Percentiles rank a stretch among this genome's conserved stretches.
These are phyloP conservation scores for Scytalopus superciliaris DNA, from an alignment of 2,113 vertebrate species.

Conservation along the genomic window DNA sequence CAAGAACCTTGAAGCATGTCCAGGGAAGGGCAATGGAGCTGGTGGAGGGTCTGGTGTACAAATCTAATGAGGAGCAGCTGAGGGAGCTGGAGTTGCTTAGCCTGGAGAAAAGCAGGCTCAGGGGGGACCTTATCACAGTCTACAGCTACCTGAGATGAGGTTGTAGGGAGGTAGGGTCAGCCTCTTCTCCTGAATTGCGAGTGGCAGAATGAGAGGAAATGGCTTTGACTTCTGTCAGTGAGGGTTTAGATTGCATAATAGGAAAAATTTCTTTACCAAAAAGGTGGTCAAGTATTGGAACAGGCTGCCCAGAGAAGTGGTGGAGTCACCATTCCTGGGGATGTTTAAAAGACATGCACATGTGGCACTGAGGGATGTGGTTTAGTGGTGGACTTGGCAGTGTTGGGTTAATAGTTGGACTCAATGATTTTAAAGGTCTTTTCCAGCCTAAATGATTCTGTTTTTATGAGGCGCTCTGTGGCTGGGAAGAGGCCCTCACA, in stretches of 20 bases:
- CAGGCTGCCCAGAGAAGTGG: neutral
- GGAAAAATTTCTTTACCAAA: neutral
- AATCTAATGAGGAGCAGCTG: neutral
- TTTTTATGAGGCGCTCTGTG: neutral
- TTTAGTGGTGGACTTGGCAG: neutral
- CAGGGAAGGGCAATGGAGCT: neutral
- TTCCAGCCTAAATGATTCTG: neutral
- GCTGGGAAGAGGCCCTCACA: accelerated
- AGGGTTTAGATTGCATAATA: neutral
- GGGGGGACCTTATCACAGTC: accelerated
- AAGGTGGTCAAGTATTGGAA: neutral
- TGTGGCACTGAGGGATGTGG: neutral
- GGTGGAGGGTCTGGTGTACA: neutral
- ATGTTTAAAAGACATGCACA: neutral
- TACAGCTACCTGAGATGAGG: neutral
- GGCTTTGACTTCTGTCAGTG: neutral
- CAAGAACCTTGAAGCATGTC: neutral
- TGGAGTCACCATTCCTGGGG: neutral
- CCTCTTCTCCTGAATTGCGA: neutral
- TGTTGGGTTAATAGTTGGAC: neutral
- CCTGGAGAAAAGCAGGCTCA: neutral
- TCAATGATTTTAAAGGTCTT: neutral
- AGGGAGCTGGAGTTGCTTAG: neutral
- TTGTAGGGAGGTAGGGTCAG: neutral
- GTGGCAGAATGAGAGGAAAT: neutral